Base-by-base conservation (phyloP, 1,140 invertebrate genomes). In the Leptinotarsa defecta region DNA sequence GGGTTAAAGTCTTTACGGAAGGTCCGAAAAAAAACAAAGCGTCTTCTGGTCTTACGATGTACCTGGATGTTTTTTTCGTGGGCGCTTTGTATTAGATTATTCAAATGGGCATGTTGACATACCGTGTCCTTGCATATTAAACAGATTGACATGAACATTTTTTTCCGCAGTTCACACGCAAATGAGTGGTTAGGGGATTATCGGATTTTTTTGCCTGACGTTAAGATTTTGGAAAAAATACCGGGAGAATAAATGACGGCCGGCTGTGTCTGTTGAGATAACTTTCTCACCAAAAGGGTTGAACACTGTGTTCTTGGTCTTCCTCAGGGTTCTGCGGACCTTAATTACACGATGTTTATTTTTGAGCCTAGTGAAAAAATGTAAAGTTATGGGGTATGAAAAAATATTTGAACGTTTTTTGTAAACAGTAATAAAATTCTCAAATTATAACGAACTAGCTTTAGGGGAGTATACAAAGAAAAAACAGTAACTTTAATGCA, bases 41-140 rank as follows among this genome's bases (percentile, higher is more conserved):
- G 19, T 72, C 75, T 75, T 75, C 52, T 43, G 64, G 52, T 70
- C 52, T 62, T 63, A 74, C 73, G 76, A 81, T 82, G 77, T 82
- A 82, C 81, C 81, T 82, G 81, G 80, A 67, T 17, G 15, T 4
- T 80, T 82, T 81, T 82, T 79, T 81, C 73, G 80, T 81, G 80
- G 80, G 81, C 76, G 81, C 81, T 78, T 76, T 79, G 75, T 75
- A 74, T 73, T 71, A 73, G 67, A 79, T 43, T 81, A 82, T 79
- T 79, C 79, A 80, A 81, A 81, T 81, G 48, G 68, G 79, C 78
- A 77, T 82, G 81, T 82, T 82, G 81, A 82, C 80, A 81, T 81
- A 80, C 77, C 81, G 81, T 82, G 81, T 80, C 72, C 81, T 78
- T 78, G 81, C 80, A 82, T 82, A 82, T 82, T 82, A 82, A 82